Conservation (phyloP, 2,797 vertebrate genomes). For the Toxotes lorentzi region DNA sequence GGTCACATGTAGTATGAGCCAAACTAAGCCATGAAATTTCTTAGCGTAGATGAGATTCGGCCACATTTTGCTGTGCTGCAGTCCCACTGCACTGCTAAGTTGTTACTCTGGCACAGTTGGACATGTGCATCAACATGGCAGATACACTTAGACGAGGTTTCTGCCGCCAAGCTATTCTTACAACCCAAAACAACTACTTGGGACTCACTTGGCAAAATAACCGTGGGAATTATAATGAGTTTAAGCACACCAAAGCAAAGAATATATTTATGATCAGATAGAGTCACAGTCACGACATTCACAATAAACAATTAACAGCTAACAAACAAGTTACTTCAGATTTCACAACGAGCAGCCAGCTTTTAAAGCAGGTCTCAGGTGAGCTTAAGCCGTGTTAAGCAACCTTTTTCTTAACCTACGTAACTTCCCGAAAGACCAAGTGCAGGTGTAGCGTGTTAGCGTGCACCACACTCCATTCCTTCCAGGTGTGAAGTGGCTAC, state of each 20-base stretch:
- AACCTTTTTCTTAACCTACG: not conserved
- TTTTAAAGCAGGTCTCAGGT: constrained; percentile 8
- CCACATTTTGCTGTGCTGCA: not conserved
- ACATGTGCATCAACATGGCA: constrained; percentile 42
- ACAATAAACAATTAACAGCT: constrained; percentile 16
- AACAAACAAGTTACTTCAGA: constrained; percentile 2
- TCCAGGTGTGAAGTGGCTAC: constrained; percentile 81
- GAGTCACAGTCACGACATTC: constrained; percentile 18
- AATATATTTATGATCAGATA: constrained; percentile 21
- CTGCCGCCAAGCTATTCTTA: constrained; percentile 40
- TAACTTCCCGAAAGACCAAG: not conserved
- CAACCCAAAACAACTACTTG: constrained; percentile 34
- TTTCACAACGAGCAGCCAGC: constrained; percentile 24
- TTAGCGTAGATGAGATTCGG: constrained; percentile 23
- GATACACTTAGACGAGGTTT: constrained; percentile 32
- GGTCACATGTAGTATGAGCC: constrained; percentile 25
- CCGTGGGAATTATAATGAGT: constrained; percentile 20
- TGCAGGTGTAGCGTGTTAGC: constrained; percentile 51
- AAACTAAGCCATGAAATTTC: constrained; percentile 22
- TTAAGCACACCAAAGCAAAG: not conserved
- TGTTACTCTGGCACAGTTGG: constrained; percentile 24
- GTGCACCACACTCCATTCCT: constrained; percentile 35
- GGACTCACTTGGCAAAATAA: constrained; percentile 25
- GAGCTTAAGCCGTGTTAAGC: constrained; percentile 25
- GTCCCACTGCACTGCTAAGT: constrained; percentile 8